Evolutionary conservation across 2,113 vertebrate genomes (phyloP).

Genomic region (Calidris pygmaea): DNA sequence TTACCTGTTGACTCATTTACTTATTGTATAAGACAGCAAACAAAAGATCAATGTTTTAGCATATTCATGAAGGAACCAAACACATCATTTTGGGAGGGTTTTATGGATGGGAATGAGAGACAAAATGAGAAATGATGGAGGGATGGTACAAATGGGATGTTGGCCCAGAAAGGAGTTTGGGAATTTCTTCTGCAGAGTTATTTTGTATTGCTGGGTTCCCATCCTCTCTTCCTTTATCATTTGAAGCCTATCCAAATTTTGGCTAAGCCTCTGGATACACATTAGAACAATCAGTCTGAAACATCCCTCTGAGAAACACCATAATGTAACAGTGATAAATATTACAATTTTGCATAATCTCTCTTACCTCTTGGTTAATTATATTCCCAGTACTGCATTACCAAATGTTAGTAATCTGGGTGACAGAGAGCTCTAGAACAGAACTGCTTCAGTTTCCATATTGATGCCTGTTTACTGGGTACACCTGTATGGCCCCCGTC

Average conservation of each 20-base stretch:
- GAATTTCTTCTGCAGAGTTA: neutral
- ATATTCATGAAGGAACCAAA: constrained; percentile 11
- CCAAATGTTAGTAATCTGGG: neutral
- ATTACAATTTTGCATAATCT: neutral
- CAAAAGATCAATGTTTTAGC: constrained; percentile 48
- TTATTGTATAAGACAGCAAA: constrained; percentile 3
- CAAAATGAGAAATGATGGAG: neutral
- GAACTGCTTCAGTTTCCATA: neutral
- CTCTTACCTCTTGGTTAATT: neutral
- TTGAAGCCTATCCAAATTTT: constrained; percentile 27
- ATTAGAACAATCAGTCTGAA: neutral
- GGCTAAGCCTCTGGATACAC: neutral
- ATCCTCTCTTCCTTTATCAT: neutral
- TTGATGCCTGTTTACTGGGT: neutral
- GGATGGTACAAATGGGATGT: neutral
- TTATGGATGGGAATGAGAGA: neutral
- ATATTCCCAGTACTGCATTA: neutral
- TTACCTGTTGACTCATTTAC: constrained; percentile 53
- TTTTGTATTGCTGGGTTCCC: constrained; percentile 7
- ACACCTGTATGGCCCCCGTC: neutral
- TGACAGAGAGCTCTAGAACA: neutral
- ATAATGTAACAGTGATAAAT: neutral
- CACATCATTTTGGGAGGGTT: neutral
- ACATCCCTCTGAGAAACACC: neutral
- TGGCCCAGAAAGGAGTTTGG: neutral